phyloP scores from a whole-genome alignment of 2,113 vertebrate species.

The Alligator sinensis region DNA sequence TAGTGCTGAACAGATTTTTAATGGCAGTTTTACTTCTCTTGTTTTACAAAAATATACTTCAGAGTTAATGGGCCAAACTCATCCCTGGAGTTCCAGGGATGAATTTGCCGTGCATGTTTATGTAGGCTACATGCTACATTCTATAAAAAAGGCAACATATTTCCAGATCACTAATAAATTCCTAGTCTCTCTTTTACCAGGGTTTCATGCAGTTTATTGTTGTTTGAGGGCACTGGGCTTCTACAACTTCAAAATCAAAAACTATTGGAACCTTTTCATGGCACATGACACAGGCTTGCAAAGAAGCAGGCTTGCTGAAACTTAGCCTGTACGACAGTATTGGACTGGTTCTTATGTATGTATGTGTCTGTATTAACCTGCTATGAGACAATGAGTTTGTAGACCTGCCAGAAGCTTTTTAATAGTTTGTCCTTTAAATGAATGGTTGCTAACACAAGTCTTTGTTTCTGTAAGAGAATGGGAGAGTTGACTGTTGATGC shows the following conservation, averaged over 20 bases:
- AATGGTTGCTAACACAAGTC: constrained; percentile 2
- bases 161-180: background rate
- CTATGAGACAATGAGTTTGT: background rate
- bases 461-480: background rate
- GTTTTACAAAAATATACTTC: background rate
- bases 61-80: background rate
- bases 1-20: background rate
- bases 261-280: background rate
- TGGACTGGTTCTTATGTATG: background rate
- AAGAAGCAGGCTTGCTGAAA: background rate
- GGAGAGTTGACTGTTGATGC: background rate
- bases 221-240: rapidly evolving
- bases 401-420: background rate
- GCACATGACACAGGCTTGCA: background rate
- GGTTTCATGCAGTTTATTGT: background rate
- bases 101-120: background rate
- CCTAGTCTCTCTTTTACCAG: background rate
- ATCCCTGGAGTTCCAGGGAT: background rate
- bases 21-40: background rate
- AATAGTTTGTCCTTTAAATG: background rate
- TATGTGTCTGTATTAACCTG: background rate
- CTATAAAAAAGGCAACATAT: background rate
- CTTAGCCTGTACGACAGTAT: background rate
- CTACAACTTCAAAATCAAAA: background rate
- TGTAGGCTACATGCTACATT: background rate